Evolutionary conservation across 1,140 invertebrate genomes (phyloP), one percentile per base, ranked within the genome.

Genomic region (Drosophila eugracilis): DNA sequence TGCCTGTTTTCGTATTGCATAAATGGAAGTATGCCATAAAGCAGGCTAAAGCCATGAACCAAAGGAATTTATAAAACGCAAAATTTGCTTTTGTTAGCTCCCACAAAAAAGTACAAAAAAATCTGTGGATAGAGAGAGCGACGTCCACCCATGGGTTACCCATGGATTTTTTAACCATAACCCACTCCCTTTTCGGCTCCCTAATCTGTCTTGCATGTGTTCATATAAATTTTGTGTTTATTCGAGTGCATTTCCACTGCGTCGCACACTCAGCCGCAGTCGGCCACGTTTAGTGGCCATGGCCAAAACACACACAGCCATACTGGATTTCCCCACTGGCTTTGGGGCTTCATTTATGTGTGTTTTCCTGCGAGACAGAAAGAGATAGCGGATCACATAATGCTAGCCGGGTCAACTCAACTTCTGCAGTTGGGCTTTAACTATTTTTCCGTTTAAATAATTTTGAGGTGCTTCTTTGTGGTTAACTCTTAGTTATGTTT

Each of bases 191-290:
- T 15, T 34, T 52, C 45, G 41, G 26, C 44, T 34, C 53, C 60
- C 34, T 75, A 75, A 65, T 58, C 59, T 69, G 54, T 76, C 77
- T 66, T 86, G 70, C 74, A 70, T 81, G 78, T 75, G 83, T 83
- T 83, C 78, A 88, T 83, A 88, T 88, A 89, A 83, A 78, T 88
- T 88, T 78, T 89, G 83, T 88, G 83, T 88, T 88, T 88, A 88
- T 89, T 88, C 83, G 84, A 74, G 66, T 88, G 83, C 78, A 88
- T 88, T 88, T 88, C 84, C 83, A 88, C 83, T 78, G 83, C 75
- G 78, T 48, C 83, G 78, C 78, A 78, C 83, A 69, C 54, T 66
- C 65, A 55, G 75, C 76, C 71, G 47, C 72, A 76, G 54, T 48
- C 53, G 44, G 55, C 62, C 78, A 71, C 55, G 52, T 63, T 66